These are phyloP conservation scores for Rugalucina vietnamica DNA, from an alignment of 2,888 invertebrate genomes.

Conservation along the genomic window DNA sequence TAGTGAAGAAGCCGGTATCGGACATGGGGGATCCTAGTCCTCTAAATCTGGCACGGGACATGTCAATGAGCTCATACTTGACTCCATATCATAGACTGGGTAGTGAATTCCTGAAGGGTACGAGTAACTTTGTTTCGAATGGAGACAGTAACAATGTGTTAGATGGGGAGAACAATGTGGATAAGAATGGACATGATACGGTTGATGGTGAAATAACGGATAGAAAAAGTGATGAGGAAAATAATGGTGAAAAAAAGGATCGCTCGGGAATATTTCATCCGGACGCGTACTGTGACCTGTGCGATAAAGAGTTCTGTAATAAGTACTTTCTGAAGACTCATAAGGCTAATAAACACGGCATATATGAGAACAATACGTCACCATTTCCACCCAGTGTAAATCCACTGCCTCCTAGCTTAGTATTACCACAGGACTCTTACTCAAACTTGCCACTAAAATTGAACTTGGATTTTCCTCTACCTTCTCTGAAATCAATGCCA, in stretches of 20 bases:
- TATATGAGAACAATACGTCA: slow-evolving; percentile 84
- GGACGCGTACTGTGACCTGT: slow-evolving; percentile 98
- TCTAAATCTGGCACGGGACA: slow-evolving; percentile 51
- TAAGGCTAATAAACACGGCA: slow-evolving; percentile 98
- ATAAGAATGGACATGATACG: slow-evolving; percentile 60
- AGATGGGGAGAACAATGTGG: slow-evolving; percentile 60
- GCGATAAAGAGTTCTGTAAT: slow-evolving; percentile 99
- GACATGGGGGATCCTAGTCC: slow-evolving; percentile 36
- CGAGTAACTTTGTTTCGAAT: slow-evolving; percentile 67
- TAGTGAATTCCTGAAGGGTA: slow-evolving; percentile 88
- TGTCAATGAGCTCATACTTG: slow-evolving; percentile 77
- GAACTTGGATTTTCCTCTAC: slow-evolving; percentile 61
- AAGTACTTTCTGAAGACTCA: slow-evolving; percentile 99
- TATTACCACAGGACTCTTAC: slow-evolving; percentile 71
- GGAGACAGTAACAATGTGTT: slow-evolving; percentile 66
- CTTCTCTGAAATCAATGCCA: slow-evolving; percentile 58
- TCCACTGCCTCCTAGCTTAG: slow-evolving; percentile 66
- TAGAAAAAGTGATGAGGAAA: slow-evolving; percentile 26
- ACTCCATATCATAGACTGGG: slow-evolving; percentile 91
- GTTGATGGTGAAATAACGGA: slow-evolving; percentile 60
- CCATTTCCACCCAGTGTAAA: slow-evolving; percentile 69
- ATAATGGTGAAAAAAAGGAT: slow-evolving; percentile 52
- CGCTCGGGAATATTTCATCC: slow-evolving; percentile 92
- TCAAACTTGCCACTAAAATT: slow-evolving; percentile 56
- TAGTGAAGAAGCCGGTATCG: slow-evolving; percentile 30